Percentiles rank a stretch among this genome's conserved stretches.
These are phyloP conservation scores for Acrobasis consociella DNA, from an alignment of 2,888 invertebrate genomes.

Conservation along the genomic window DNA sequence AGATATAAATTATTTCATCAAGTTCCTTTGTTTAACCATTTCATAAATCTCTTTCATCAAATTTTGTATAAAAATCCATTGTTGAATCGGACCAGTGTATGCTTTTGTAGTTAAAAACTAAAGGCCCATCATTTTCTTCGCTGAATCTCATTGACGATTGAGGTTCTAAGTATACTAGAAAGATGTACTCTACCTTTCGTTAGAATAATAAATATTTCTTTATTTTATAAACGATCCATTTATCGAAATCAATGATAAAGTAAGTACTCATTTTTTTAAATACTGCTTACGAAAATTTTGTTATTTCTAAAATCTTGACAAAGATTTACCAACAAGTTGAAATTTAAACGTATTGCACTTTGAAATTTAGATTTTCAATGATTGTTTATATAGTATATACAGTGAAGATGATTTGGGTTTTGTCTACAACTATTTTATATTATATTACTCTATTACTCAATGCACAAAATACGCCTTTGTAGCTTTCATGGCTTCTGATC, in stretches of 20 bases:
- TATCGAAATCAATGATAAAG: no score
- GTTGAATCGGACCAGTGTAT: background rate
- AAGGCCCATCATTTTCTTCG: background rate
- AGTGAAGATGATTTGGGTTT: background rate
- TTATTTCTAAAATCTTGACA: no score
- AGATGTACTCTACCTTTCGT: no score
- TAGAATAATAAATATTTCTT: no score
- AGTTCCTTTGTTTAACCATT: background rate
- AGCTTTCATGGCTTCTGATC: constrained; percentile 17
- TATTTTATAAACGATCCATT: no score
- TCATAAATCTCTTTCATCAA: background rate
- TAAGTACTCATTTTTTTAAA: no score
- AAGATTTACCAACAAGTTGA: no score
- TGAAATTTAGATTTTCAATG: background rate
- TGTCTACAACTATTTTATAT: background rate
- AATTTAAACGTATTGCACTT: no score
- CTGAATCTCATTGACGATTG: no score
- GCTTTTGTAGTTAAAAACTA: background rate
- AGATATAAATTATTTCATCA: background rate
- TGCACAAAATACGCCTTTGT: constrained; percentile 10
- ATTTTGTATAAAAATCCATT: background rate
- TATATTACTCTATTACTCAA: background rate
- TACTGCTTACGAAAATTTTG: no score
- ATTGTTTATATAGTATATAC: background rate
- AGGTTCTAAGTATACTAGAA: no score